These are phyloP conservation scores for Aphyosemion australe DNA, from an alignment of 2,113 vertebrate species.

Conservation along the genomic window DNA sequence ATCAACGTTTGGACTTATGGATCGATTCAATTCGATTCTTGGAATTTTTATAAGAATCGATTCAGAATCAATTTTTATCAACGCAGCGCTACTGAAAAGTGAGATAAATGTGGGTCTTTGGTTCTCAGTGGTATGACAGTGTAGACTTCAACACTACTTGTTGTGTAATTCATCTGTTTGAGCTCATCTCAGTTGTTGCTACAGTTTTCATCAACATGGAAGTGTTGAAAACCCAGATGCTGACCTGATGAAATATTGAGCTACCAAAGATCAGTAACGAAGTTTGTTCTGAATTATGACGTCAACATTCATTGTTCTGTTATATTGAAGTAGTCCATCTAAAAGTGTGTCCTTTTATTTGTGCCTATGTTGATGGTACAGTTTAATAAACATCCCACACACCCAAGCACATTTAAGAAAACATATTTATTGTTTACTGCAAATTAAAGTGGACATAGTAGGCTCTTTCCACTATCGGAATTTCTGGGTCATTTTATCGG, in stretches of 20 bases:
- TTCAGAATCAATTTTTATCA: too few species aligned
- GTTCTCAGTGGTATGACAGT: conserved; percentile 65
- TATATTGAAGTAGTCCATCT: neutral
- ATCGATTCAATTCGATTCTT: too few species aligned
- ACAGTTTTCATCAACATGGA: conserved; percentile 52
- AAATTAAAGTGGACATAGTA: too few species aligned
- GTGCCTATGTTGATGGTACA: neutral
- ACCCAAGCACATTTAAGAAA: neutral
- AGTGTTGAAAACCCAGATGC: conserved; percentile 54
- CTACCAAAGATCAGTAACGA: conserved; percentile 15
- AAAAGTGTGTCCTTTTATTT: neutral
- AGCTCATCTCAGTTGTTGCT: conserved; percentile 33
- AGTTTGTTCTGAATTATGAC: conserved; percentile 3
- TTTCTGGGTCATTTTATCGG: too few species aligned
- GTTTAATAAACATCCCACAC: neutral
- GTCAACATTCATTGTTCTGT: neutral
- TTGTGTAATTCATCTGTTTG: conserved; percentile 47
- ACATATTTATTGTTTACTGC: too few species aligned
- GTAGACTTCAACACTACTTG: conserved; percentile 53
- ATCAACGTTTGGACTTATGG: too few species aligned
- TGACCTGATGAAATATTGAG: conserved; percentile 22
- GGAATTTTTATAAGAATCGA: too few species aligned
- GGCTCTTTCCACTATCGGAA: too few species aligned
- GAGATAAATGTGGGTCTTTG: conserved; percentile 44
- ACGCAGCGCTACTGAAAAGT: too few species aligned